Base-by-base conservation (phyloP, 2,797 vertebrate species). In the Prionace glauca region DNA sequence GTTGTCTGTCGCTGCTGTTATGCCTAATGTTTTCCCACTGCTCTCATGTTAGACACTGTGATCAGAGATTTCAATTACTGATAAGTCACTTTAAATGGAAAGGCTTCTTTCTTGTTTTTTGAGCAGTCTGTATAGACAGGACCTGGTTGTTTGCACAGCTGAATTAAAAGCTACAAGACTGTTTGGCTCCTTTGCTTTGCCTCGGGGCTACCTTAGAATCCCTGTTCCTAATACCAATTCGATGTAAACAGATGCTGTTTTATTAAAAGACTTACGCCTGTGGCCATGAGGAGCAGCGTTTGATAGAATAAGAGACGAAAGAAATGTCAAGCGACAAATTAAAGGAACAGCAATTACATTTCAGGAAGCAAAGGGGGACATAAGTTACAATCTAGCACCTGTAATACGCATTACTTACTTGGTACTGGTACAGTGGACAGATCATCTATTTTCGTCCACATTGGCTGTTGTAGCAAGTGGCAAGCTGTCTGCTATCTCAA, bases 281-380 rank as follows among this genome's bases (percentile, higher is more conserved):
- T 41, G 65, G 90, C 60, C 22, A 92, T 69, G 62, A 84, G 41
- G 41, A 69, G 18, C 36, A 92, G n/a, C 12, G 10, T 69, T 69
- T 92, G n/a, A 92, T 22, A 69, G 65, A 92, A 92, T 36, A 62
- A 90, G 62, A 36, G 22, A 92, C n/a, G 41, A 92, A 69, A 69
- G 41, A 92, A 92, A 92, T 69, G 90, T 67, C 90, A 92, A 69
- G n/a, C 65, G 24, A 92, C 90, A 92, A 92, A 92, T 92, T 67
- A 92, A 69, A 67, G 62, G 9, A 69, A 92, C 90, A 41, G 90
- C 90, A 92, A 92, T 92, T 92, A 92, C 62, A 69, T 92, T 92
- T 67, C 65, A 22, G 65, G n/a, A 24, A 69, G n/a, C 4, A 90
- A 90, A 90, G 87, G 32, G 87, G 32, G 87, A 32, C 56, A n/a